Evolutionary conservation across 2,113 vertebrate species (phyloP).

Genomic region (Notarius quadriscutis): DNA sequence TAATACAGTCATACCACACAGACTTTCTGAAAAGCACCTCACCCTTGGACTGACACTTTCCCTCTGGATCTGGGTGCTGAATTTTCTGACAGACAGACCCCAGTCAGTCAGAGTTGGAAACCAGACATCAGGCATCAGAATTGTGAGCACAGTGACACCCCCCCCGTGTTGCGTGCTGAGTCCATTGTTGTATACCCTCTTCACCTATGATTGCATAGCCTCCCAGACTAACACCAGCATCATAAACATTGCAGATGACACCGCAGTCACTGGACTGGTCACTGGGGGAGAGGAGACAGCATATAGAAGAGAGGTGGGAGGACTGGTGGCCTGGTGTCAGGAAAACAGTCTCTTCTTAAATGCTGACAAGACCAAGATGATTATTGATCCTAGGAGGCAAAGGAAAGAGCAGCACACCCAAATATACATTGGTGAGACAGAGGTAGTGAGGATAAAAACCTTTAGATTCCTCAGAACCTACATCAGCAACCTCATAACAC

Average conservation of each 20-base stretch:
- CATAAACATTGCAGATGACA: background rate
- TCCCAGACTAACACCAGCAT: background rate
- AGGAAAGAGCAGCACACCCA: too few relatives aligned
- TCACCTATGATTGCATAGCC: background rate
- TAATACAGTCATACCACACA: background rate
- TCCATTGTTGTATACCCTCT: background rate
- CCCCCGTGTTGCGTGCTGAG: background rate
- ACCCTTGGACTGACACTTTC: background rate
- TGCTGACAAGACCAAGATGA: background rate
- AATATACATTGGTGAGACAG: too few relatives aligned
- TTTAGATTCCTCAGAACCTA: too few relatives aligned
- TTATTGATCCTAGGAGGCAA: too few relatives aligned
- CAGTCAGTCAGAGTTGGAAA: background rate
- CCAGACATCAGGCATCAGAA: background rate
- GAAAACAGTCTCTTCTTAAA: background rate
- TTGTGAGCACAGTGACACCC: background rate
- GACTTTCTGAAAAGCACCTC: background rate
- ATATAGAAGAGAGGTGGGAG: background rate
- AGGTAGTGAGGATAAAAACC: too few relatives aligned
- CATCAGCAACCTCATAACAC: too few relatives aligned
- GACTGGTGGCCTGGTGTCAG: background rate
- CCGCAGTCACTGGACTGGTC: background rate
- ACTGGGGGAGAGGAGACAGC: background rate
- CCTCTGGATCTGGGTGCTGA: background rate
- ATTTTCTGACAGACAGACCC: background rate